These are phyloP conservation scores for Lithobates pipiens DNA, from an alignment of 2,797 vertebrate genomes.

Conservation along the genomic window DNA sequence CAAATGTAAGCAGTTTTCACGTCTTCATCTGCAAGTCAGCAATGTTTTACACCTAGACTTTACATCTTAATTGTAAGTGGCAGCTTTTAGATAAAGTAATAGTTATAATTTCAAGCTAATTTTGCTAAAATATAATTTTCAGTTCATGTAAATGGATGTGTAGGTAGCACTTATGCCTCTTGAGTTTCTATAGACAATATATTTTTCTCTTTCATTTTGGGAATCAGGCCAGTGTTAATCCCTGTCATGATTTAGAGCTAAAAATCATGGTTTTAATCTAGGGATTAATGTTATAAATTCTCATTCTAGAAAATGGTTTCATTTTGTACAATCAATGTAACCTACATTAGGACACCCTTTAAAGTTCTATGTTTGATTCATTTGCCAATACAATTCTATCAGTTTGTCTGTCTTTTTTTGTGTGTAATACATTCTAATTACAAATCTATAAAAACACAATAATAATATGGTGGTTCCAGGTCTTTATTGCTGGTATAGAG, in stretches of 20 bases:
- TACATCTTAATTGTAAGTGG: slow-evolving; percentile 6
- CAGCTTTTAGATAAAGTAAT: slow-evolving; percentile 6
- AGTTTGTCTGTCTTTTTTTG: too few species aligned
- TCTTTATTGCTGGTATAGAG: too few species aligned
- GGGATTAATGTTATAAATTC: slow-evolving; percentile 26
- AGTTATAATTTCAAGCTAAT: background rate
- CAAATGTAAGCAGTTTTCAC: slow-evolving; percentile 2
- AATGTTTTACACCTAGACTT: slow-evolving; percentile 12
- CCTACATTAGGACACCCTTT: background rate
- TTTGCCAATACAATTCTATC: too few species aligned
- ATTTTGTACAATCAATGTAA: background rate
- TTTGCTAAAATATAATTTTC: background rate
- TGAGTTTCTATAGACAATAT: background rate
- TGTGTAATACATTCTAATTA: too few species aligned
- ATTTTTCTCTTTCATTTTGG: slow-evolving; percentile 30
- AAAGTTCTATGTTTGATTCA: background rate
- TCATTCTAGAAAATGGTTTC: background rate
- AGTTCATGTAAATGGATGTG: background rate
- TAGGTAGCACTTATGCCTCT: background rate
- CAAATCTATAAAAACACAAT: too few species aligned
- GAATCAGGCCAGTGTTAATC: slow-evolving; percentile 49
- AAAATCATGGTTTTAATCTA: slow-evolving; percentile 28
- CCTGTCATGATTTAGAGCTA: slow-evolving; percentile 32
- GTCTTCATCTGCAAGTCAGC: background rate
- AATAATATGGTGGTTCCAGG: too few species aligned